Conservation (phyloP, 2,888 invertebrate species). For the Saturnia pavonia region DNA sequence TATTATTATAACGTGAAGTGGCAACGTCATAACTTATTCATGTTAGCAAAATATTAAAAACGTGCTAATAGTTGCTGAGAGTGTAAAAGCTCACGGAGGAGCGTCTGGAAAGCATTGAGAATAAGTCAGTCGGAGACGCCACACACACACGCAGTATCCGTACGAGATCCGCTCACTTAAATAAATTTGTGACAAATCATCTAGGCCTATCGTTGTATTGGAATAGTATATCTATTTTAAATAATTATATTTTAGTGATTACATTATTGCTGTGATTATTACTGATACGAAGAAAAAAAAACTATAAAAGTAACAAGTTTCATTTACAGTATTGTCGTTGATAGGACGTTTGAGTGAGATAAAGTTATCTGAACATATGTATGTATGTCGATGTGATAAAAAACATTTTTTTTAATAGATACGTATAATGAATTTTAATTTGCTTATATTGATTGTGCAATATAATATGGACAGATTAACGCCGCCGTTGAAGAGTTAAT, state of each 20-base stretch:
- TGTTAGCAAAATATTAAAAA: conserved; percentile 33
- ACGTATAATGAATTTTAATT: conserved; percentile 35
- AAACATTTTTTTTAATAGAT: conserved; percentile 35
- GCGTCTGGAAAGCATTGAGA: conserved; percentile 65
- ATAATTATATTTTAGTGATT: conserved; percentile 26
- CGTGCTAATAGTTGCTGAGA: conserved; percentile 51
- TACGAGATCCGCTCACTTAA: conserved; percentile 41
- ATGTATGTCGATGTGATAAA: conserved; percentile 44
- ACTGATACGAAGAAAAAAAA: conserved; percentile 41
- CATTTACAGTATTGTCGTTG: conserved; percentile 48
- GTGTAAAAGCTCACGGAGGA: conserved; percentile 51
- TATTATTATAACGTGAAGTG: conserved; percentile 41
- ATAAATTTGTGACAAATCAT: conserved; percentile 50
- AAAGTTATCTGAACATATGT: conserved; percentile 55
- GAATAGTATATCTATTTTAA: conserved; percentile 25
- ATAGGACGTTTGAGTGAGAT: conserved; percentile 56
- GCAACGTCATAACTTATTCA: conserved; percentile 28
- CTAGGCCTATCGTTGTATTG: conserved; percentile 41
- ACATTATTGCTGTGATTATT: conserved; percentile 43
- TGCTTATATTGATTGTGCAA: conserved; percentile 42
- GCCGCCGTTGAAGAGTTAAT: not conserved
- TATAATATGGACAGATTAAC: conserved; percentile 25
- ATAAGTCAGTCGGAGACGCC: conserved; percentile 52
- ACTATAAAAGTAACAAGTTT: conserved; percentile 31
- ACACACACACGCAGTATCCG: conserved; percentile 49